phyloP scores from a whole-genome alignment of 2,888 invertebrate species.

The Vanessa cardui region DNA sequence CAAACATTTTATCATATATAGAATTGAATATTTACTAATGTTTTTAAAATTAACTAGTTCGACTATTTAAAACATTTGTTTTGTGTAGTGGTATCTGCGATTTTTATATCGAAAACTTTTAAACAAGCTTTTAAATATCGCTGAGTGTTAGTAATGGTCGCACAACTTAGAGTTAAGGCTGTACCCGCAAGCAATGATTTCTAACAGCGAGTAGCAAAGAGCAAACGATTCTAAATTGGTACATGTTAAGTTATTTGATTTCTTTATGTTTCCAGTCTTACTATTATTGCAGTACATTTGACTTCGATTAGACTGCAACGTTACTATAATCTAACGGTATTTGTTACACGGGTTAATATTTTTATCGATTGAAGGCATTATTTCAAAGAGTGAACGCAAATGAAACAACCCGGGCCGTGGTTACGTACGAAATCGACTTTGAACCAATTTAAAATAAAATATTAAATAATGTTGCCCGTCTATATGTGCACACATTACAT shows the following conservation, averaged over 20 bases:
- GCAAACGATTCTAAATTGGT: constrained; percentile 39
- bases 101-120: no score
- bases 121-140: constrained; percentile 13
- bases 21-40: no score
- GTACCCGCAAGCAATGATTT: constrained; percentile 29
- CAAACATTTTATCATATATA: no score
- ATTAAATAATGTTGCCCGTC: no score
- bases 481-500: no score
- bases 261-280: constrained; percentile 38
- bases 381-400: no score
- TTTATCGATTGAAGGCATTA: neutral
- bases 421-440: no score
- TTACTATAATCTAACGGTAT: constrained; percentile 4
- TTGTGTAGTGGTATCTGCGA: no score
- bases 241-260: constrained; percentile 37
- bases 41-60: no score
- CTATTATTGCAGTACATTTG: constrained; percentile 31
- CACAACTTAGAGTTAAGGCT: constrained; percentile 14
- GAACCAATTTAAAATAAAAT: no score
- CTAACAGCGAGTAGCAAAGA: constrained; percentile 34
- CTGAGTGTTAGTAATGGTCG: constrained; percentile 13
- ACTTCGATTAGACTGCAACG: constrained; percentile 15
- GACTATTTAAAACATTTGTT: no score
- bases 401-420: no score
- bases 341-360: neutral